A percentile compares a stretch with the other conserved stretches of the same genome.
These are phyloP conservation scores for Rhagium mordax DNA, from an alignment of 2,888 invertebrate species.

Conservation along the genomic window DNA sequence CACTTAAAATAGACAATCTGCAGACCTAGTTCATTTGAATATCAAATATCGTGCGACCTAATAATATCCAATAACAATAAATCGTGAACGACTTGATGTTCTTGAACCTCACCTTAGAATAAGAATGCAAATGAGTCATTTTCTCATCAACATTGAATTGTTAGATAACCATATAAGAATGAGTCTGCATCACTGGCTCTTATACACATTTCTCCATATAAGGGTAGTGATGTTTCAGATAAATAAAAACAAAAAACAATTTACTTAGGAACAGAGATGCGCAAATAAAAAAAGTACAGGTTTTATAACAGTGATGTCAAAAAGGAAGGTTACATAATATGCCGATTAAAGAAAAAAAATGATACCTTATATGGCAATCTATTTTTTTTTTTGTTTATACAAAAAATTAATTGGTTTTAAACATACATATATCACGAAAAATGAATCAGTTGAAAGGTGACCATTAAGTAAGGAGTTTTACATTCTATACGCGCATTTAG, in stretches of 20 bases:
- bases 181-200: background rate
- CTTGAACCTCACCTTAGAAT: background rate
- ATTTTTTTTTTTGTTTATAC: background rate
- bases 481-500: too few relatives aligned
- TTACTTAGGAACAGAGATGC: background rate
- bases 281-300: background rate
- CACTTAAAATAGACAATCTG: too few relatives aligned
- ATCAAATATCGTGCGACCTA: background rate
- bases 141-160: background rate
- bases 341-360: background rate
- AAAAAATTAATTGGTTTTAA: background rate
- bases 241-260: background rate
- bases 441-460: too few relatives aligned
- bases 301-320: background rate
- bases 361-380: background rate
- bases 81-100: background rate
- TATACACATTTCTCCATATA: background rate
- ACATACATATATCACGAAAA: too few relatives aligned
- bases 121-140: constrained; percentile 3
- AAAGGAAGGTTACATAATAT: background rate
- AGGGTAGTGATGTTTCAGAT: constrained; percentile 4
- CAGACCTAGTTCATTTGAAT: too few relatives aligned
- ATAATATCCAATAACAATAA: background rate
- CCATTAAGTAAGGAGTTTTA: too few relatives aligned
- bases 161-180: background rate